Conservation (phyloP, 2,888 invertebrate genomes). For the Bhutanitis thaidina region DNA sequence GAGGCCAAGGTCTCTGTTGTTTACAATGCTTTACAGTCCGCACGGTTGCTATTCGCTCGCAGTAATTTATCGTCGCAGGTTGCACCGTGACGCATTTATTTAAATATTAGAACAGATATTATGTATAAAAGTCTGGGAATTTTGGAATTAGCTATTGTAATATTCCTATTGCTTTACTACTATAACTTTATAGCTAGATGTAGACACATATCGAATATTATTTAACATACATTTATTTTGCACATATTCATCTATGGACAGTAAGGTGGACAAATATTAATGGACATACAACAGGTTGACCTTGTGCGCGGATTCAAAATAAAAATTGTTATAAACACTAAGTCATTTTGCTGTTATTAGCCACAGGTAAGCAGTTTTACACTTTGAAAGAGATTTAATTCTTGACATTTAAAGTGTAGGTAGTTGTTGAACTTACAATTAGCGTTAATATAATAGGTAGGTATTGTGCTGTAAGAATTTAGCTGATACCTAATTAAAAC, state of each 20-base stretch:
- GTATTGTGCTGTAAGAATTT: too few species aligned
- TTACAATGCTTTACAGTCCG: slow-evolving; percentile 51
- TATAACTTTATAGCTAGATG: too few species aligned
- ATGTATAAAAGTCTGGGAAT: too few species aligned
- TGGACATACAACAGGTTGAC: slow-evolving; percentile 29
- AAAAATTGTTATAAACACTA: slow-evolving; percentile 50
- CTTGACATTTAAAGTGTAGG: too few species aligned
- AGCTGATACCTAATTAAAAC: too few species aligned
- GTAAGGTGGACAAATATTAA: slow-evolving; percentile 33
- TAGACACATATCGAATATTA: too few species aligned
- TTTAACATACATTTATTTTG: slow-evolving; percentile 17
- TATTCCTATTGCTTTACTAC: background rate
- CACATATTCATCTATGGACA: slow-evolving; percentile 22
- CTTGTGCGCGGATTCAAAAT: slow-evolving; percentile 39
- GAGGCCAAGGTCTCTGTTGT: slow-evolving; percentile 73
- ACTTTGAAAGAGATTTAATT: slow-evolving; percentile 46
- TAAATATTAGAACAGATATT: too few species aligned
- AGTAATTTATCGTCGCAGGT: slow-evolving; percentile 11
- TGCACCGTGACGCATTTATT: slow-evolving; percentile 3
- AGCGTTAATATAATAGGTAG: too few species aligned
- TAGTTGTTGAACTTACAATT: too few species aligned
- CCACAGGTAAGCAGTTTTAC: slow-evolving; percentile 31
- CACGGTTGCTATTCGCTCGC: slow-evolving; percentile 22
- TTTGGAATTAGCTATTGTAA: background rate
- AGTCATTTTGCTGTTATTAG: slow-evolving; percentile 36